Evolutionary conservation across 2,797 vertebrate genomes (phyloP).

Genomic region (Anguilla megastoma): DNA sequence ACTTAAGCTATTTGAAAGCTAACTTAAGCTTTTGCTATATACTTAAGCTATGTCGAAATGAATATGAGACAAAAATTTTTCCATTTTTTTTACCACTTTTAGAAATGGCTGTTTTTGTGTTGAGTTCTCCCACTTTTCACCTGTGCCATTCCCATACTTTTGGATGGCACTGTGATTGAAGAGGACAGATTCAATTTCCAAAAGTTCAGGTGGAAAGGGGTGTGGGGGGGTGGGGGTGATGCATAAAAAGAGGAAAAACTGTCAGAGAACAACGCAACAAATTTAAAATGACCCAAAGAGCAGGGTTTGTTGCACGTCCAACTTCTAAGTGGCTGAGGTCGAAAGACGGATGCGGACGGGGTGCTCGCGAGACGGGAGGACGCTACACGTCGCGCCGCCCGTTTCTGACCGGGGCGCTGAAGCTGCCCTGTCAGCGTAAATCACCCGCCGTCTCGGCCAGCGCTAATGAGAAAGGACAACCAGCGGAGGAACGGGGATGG

Average conservation of each 20-base stretch:
- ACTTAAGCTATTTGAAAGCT: no score
- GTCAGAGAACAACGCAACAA: no score
- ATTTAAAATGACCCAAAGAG: no score
- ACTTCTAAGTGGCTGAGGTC: background rate
- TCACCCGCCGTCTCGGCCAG: conserved; percentile 35
- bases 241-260: background rate
- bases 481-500: conserved; percentile 28
- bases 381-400: background rate
- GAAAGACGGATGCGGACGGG: background rate
- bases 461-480: conserved; percentile 42
- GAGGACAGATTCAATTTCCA: background rate
- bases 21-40: no score
- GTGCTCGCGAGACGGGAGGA: background rate
- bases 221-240: background rate
- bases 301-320: background rate
- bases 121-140: no score
- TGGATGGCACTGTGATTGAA: background rate
- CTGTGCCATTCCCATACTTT: no score
- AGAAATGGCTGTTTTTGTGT: no score
- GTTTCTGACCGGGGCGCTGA: conserved; percentile 15
- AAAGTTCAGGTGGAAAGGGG: background rate
- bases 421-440: conserved; percentile 36
- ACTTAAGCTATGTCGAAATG: no score
- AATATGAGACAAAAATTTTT: no score
- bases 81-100: no score